These are phyloP conservation scores for Scolanthus callimorphus DNA, from an alignment of 92 coral and sea anemone genomes.

Conservation along the genomic window DNA sequence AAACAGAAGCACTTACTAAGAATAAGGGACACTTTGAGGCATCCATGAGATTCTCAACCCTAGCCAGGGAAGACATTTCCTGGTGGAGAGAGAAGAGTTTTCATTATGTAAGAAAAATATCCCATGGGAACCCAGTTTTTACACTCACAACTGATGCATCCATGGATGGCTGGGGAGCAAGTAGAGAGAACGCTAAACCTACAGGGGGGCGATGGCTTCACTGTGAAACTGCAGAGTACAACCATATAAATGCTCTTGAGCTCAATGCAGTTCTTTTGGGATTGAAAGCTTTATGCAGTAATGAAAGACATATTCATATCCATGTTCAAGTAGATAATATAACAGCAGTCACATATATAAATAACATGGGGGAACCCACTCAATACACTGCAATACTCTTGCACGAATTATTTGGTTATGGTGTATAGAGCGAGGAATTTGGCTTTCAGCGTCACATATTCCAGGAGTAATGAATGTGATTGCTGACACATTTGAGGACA, in stretches of 20 bases:
- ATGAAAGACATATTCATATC: too few species aligned
- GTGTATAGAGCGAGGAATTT: constrained; percentile 17
- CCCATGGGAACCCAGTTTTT: constrained; percentile 9
- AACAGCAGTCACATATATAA: too few species aligned
- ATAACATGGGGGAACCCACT: constrained; percentile 29
- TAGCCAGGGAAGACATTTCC: constrained; percentile 9
- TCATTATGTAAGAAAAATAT: constrained; percentile 3
- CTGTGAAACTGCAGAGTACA: too few species aligned
- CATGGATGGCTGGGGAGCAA: constrained; percentile 28
- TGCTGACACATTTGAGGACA: constrained; percentile 16
- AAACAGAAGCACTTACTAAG: constrained; percentile 22
- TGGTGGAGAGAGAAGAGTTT: constrained; percentile 15
- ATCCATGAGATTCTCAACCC: constrained; percentile 2
- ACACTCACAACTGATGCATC: constrained; percentile 29
- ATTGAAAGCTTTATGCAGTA: too few species aligned
- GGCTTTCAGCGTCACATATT: constrained; percentile 29
- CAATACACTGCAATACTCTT: constrained; percentile 10
- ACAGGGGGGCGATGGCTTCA: constrained; percentile 30
- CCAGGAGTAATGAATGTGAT: too few species aligned
- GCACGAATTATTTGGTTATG: constrained; percentile 30
- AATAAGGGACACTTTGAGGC: constrained; percentile 14
- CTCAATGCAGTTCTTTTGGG: too few species aligned
- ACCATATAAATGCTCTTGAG: too few species aligned
- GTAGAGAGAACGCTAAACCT: neutral
- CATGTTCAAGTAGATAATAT: too few species aligned